Conservation (phyloP, 2,888 invertebrate genomes). For the Eupithecia tripunctaria region DNA sequence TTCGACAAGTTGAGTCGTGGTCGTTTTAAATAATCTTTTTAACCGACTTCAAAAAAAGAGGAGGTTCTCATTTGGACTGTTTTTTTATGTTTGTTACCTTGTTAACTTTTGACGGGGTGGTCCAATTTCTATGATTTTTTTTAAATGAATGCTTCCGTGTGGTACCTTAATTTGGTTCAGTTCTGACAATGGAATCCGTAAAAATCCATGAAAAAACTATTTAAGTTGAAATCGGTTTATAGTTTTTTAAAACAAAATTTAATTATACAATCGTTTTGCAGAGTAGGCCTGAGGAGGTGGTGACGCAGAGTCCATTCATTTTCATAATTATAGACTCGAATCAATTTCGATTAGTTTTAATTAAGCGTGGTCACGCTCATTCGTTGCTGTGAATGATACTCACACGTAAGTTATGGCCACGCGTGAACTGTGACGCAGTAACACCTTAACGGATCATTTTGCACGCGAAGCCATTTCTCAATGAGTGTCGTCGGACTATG, state of each 20-base stretch:
- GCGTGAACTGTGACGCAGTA: neutral
- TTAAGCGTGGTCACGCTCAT: conserved; percentile 28
- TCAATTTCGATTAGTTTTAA: conserved; percentile 32
- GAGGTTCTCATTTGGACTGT: too few species aligned
- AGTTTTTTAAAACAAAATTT: too few species aligned
- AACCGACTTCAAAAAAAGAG: too few species aligned
- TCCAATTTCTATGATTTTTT: too few species aligned
- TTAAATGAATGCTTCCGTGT: too few species aligned
- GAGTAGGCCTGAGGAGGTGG: conserved; percentile 3
- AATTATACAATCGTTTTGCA: neutral
- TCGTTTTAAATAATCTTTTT: too few species aligned
- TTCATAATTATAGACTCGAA: conserved; percentile 27
- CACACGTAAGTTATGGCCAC: neutral
- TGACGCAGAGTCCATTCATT: neutral
- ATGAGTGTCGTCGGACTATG: neutral
- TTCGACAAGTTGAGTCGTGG: neutral
- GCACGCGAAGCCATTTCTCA: neutral
- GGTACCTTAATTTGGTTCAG: too few species aligned
- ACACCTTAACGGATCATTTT: neutral
- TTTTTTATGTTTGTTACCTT: too few species aligned
- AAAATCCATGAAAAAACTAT: too few species aligned
- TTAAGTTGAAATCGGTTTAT: too few species aligned
- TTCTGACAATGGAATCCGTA: too few species aligned
- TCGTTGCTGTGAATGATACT: neutral
- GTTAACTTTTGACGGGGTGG: too few species aligned